These are phyloP conservation scores for Diaphora mendica DNA, from an alignment of 2,888 invertebrate species.

Conservation along the genomic window DNA sequence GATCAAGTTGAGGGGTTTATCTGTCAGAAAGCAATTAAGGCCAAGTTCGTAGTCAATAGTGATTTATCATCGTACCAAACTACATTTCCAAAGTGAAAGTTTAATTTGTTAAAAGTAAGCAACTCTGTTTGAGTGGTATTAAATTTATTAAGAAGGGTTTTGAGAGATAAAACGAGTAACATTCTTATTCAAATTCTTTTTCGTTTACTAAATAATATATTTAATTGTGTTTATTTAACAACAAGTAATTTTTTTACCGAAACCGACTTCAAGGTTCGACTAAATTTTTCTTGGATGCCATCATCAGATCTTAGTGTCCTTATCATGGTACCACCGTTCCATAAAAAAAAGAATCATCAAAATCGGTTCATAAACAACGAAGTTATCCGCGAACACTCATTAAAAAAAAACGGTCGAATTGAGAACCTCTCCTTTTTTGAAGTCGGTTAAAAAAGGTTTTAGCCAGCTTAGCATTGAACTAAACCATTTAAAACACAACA, in stretches of 20 bases:
- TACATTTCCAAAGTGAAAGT: conserved; percentile 11
- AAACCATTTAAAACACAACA: background rate
- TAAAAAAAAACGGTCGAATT: no score
- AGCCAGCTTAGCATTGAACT: background rate
- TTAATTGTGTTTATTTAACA: background rate
- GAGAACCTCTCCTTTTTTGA: no score
- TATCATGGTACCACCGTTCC: no score
- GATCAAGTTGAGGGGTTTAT: conserved; percentile 19
- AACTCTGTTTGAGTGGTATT: background rate
- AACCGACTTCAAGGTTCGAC: no score
- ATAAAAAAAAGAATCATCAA: no score
- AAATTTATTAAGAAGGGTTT: background rate
- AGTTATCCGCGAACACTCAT: no score
- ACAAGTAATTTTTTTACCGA: no score
- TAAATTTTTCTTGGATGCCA: no score
- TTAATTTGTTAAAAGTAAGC: background rate
- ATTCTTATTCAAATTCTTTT: background rate
- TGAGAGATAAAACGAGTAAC: background rate
- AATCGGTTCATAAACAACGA: no score
- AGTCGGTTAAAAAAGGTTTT: no score
- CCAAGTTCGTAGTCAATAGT: conserved; percentile 23
- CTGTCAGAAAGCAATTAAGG: conserved; percentile 23
- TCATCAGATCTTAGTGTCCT: no score
- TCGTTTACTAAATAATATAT: background rate
- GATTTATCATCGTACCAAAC: conserved; percentile 23